Conservation (phyloP, 1,140 invertebrate genomes). For the Phymorhynchus buccinoides region DNA sequence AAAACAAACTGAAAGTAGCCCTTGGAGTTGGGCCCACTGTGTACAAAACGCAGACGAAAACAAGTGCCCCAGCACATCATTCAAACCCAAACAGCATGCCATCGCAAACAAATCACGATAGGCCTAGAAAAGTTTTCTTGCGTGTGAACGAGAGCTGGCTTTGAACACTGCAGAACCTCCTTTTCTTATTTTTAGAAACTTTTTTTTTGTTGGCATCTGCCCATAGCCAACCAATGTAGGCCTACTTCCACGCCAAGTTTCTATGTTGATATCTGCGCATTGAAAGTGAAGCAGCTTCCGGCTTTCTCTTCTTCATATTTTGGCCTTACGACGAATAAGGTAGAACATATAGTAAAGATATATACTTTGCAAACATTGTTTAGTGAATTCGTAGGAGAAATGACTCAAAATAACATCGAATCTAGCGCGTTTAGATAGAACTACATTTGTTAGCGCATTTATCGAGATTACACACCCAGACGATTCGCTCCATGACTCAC, state of each 20-base stretch:
- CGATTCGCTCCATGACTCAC: conserved; percentile 38
- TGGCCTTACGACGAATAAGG: not conserved
- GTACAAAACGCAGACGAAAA: not conserved
- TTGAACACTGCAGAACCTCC: conserved; percentile 32
- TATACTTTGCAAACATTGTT: not conserved
- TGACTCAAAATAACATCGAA: not conserved
- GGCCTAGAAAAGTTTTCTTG: not conserved
- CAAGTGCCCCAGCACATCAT: no score
- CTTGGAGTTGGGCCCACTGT: not conserved
- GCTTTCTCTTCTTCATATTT: not conserved
- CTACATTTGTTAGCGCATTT: conserved; percentile 9
- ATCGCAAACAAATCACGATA: no score
- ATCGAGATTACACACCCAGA: not conserved
- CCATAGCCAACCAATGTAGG: conserved; percentile 31
- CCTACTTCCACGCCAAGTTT: conserved; percentile 37
- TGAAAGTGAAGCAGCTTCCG: conserved; percentile 35
- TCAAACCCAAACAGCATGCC: no score
- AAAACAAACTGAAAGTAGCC: not conserved
- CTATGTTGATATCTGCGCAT: conserved; percentile 34
- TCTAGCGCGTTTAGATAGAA: not conserved
- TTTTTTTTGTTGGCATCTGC: conserved; percentile 35
- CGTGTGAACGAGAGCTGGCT: not conserved
- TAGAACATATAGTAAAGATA: not conserved
- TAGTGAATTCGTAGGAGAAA: not conserved
- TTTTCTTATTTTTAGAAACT: conserved; percentile 27